phyloP scores from a whole-genome alignment of 2,888 invertebrate genomes.

The Myathropa florea region DNA sequence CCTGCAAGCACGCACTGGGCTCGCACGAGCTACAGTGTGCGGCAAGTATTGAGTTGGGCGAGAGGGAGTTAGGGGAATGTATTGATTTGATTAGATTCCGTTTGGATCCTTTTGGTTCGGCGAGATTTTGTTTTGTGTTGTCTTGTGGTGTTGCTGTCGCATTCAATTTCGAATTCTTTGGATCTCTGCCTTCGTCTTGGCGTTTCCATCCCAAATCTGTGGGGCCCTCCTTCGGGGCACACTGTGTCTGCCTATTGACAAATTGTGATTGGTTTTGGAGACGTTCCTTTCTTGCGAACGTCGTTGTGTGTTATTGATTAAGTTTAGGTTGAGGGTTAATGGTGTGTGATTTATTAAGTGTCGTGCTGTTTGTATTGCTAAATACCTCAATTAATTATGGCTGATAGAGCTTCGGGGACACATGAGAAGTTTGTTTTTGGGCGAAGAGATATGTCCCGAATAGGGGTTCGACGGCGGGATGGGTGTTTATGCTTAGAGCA shows the following conservation, averaged over 20 bases:
- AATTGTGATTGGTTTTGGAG: conserved; percentile 60
- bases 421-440: conserved; percentile 23
- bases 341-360: conserved; percentile 68
- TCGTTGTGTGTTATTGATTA: conserved; percentile 67
- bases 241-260: conserved; percentile 46
- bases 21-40: not conserved
- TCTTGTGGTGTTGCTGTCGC: conserved; percentile 39
- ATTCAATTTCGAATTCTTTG: conserved; percentile 58
- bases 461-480: not conserved
- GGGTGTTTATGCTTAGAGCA: not conserved
- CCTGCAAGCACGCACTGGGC: conserved; percentile 40
- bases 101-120: conserved; percentile 47
- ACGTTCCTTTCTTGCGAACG: conserved; percentile 19
- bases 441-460: conserved; percentile 23
- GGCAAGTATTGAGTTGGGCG: not conserved
- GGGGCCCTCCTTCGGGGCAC: not conserved
- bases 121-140: conserved; percentile 13
- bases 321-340: conserved; percentile 67
- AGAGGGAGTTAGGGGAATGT: conserved; percentile 10
- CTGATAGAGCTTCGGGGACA: conserved; percentile 50
- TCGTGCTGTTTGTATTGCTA: conserved; percentile 68
- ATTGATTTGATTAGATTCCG: conserved; percentile 69
- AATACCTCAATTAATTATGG: conserved; percentile 69
- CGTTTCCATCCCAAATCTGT: too few relatives aligned
- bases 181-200: not conserved